Percentiles rank a stretch among this genome's conserved stretches.
phyloP scores from a whole-genome alignment of 2,797 vertebrate genomes.

The Hydrophis major region DNA sequence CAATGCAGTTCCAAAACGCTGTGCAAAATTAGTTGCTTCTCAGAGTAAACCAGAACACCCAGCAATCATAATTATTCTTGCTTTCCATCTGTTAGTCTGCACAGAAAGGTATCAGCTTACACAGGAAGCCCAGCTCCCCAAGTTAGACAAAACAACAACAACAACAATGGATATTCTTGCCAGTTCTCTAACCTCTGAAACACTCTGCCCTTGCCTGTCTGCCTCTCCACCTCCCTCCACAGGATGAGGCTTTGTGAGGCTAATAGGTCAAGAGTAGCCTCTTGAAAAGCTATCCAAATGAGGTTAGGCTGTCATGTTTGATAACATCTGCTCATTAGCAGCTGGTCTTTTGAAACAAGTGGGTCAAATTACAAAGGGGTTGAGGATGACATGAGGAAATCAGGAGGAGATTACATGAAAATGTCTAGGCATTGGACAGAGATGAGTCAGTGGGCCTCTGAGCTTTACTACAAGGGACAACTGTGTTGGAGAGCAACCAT shows the following conservation, averaged over 20 bases:
- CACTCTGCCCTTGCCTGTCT: not conserved
- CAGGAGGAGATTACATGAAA: not conserved
- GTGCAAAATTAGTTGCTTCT: constrained; percentile 17
- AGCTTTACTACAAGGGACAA: not conserved
- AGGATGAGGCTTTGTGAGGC: not conserved
- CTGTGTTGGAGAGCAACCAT: not conserved
- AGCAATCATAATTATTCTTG: constrained; percentile 21
- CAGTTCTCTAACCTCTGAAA: not conserved
- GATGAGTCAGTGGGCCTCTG: not conserved
- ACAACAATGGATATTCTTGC: constrained; percentile 29
- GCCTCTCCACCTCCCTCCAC: not conserved
- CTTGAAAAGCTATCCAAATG: constrained; percentile 22
- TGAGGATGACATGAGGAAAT: not conserved
- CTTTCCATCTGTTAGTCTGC: constrained; percentile 47
- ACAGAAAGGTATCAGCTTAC: constrained; percentile 22
- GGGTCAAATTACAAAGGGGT: not conserved
- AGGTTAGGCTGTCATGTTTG: not conserved
- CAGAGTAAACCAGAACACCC: constrained; percentile 12
- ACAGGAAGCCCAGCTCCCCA: constrained; percentile 2
- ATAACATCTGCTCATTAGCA: not conserved
- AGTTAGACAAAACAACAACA: not conserved
- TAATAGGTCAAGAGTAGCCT: not conserved
- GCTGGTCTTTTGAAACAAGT: not conserved
- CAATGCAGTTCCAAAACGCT: not conserved
- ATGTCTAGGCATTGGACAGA: not conserved